Evolutionary conservation across 2,113 vertebrate species (phyloP).

Genomic region (Gopherus flavomarginatus): DNA sequence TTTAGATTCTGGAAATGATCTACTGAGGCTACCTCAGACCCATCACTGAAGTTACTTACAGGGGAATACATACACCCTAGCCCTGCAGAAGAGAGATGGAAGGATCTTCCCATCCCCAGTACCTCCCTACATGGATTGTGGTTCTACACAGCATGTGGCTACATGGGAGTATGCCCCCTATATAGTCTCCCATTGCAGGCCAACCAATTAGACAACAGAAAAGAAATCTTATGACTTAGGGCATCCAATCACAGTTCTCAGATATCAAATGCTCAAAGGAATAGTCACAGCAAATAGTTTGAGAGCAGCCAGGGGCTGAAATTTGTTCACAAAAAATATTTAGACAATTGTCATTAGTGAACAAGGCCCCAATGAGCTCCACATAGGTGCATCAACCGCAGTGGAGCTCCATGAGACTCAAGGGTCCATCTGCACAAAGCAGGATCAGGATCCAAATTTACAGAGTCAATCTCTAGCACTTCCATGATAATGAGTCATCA

Average conservation of each 20-base stretch:
- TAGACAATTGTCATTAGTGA: background rate
- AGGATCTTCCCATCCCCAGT: background rate
- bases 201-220: too few relatives aligned
- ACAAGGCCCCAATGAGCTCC: background rate
- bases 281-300: background rate
- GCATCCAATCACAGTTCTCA: background rate
- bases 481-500: too few relatives aligned
- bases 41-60: background rate
- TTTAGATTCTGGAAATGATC: background rate
- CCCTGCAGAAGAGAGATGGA: background rate
- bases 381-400: background rate
- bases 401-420: too few relatives aligned
- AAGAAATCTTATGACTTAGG: too few relatives aligned
- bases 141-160: background rate
- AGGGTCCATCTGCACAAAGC: too few relatives aligned
- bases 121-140: background rate
- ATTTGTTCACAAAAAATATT: background rate
- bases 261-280: background rate
- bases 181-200: background rate
- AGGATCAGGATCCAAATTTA: too few relatives aligned
- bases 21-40: background rate
- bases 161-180: background rate
- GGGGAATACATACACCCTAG: background rate
- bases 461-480: too few relatives aligned
- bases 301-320: background rate